Evolutionary conservation across 2,888 invertebrate genomes (phyloP).

Genomic region (Augiades crinisus): DNA sequence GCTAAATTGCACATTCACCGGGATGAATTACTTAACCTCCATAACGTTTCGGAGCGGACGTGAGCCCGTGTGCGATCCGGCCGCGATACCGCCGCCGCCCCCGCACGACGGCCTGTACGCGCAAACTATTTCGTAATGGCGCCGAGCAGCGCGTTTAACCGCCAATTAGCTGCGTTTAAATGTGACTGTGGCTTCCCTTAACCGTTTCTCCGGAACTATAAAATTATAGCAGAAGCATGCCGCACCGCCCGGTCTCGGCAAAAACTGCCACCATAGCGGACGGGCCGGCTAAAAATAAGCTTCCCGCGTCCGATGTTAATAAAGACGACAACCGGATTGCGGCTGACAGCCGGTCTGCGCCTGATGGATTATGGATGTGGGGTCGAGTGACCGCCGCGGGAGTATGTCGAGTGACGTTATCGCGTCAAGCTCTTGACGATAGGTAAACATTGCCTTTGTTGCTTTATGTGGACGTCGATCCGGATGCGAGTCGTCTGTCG

Average conservation of each 20-base stretch:
- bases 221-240: conserved; percentile 58
- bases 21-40: conserved; percentile 49
- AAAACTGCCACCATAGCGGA: conserved; percentile 54
- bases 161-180: conserved; percentile 56
- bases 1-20: conserved; percentile 50
- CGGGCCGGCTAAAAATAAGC: conserved; percentile 55
- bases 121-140: conserved; percentile 58
- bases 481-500: neutral
- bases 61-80: conserved; percentile 34
- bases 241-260: conserved; percentile 40
- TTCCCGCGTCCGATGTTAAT: conserved; percentile 48
- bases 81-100: conserved; percentile 36
- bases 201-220: conserved; percentile 70
- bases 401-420: conserved; percentile 14
- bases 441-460: conserved; percentile 12
- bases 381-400: conserved; percentile 12
- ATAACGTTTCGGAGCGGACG: conserved; percentile 30
- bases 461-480: conserved; percentile 7
- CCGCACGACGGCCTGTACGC: conserved; percentile 24
- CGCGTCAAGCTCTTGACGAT: conserved; percentile 6
- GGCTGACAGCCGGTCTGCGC: conserved; percentile 42
- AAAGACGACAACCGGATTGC: conserved; percentile 52
- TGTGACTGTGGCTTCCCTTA: conserved; percentile 53
- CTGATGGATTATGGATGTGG: conserved; percentile 24
- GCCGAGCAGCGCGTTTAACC: conserved; percentile 47